A percentile compares a stretch with the other conserved stretches of the same genome.
phyloP scores from a whole-genome alignment of 2,113 vertebrate species.

The Calonectris borealis region DNA sequence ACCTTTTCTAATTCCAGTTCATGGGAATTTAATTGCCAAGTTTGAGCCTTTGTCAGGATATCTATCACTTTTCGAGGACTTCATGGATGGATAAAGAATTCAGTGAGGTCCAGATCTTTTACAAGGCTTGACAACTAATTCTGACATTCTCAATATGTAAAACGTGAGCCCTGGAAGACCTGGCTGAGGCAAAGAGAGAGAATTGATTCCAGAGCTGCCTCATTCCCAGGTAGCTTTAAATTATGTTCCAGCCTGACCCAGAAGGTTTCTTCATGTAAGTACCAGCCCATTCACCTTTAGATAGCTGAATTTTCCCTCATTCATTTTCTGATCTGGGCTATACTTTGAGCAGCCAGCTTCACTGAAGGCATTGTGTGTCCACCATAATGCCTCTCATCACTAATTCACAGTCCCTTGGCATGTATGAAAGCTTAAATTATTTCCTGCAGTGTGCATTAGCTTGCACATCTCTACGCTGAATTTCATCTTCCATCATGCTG shows the following conservation, averaged over 20 bases:
- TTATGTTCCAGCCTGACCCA: conserved; percentile 20
- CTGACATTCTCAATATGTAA: conserved; percentile 12
- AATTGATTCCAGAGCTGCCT: conserved; percentile 38
- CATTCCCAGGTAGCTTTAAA: conserved; percentile 32
- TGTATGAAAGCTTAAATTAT: conserved; percentile 70
- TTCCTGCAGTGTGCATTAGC: conserved; percentile 67
- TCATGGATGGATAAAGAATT: conserved; percentile 18
- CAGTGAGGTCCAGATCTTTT: conserved; percentile 13
- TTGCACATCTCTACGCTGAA: conserved; percentile 64
- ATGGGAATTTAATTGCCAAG: conserved; percentile 44
- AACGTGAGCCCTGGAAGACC: background rate
- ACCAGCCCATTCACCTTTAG: background rate
- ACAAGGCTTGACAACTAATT: conserved; percentile 1
- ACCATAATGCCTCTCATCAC: conserved; percentile 62
- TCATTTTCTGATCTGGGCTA: conserved; percentile 15
- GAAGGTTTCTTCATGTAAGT: background rate
- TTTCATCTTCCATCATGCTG: conserved; percentile 73
- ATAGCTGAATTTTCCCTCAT: background rate
- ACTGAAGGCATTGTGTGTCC: conserved; percentile 59
- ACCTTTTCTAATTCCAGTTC: conserved; percentile 42
- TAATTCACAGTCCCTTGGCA: conserved; percentile 69
- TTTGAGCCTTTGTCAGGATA: conserved; percentile 27
- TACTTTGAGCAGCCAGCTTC: conserved; percentile 42
- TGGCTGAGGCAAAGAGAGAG: background rate
- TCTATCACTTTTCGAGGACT: conserved; percentile 26